Percentiles rank a stretch among this genome's conserved stretches.
These are phyloP conservation scores for Antechinus flavipes DNA, from an alignment of 2,113 vertebrate species.

Conservation along the genomic window DNA sequence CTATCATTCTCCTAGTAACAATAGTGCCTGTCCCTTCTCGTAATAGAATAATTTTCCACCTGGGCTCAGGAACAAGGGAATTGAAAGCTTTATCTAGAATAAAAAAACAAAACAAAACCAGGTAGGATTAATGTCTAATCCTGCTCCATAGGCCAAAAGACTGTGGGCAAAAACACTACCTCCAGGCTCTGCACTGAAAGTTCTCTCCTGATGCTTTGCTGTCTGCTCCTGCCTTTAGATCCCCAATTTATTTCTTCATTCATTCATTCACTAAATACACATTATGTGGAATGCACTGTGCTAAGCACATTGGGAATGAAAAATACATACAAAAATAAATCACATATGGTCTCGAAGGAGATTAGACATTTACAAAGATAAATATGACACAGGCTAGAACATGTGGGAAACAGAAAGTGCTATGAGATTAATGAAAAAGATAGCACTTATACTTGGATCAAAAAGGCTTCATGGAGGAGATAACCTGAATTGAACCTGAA, in stretches of 20 bases:
- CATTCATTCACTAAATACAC: background rate
- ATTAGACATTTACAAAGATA: background rate
- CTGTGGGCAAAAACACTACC: too few species aligned
- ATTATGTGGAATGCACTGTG: background rate
- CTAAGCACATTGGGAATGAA: background rate
- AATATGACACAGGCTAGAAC: background rate
- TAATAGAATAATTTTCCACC: slow-evolving; percentile 41
- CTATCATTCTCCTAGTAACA: background rate
- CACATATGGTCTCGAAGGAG: background rate
- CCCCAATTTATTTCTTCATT: background rate
- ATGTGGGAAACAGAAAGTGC: background rate
- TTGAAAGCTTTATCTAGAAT: background rate
- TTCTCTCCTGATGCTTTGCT: background rate
- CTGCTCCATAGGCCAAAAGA: too few species aligned
- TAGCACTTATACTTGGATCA: background rate
- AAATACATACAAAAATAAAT: background rate
- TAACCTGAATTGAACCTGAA: background rate
- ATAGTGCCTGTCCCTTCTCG: background rate
- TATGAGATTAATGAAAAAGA: background rate
- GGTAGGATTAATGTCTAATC: background rate
- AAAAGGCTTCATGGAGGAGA: background rate
- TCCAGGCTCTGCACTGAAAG: too few species aligned
- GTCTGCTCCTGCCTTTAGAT: background rate
- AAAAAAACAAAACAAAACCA: background rate
- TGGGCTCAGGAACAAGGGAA: slow-evolving; percentile 20